phyloP scores from a whole-genome alignment of 2,113 vertebrate genomes.

The Ramphastos sulfuratus region DNA sequence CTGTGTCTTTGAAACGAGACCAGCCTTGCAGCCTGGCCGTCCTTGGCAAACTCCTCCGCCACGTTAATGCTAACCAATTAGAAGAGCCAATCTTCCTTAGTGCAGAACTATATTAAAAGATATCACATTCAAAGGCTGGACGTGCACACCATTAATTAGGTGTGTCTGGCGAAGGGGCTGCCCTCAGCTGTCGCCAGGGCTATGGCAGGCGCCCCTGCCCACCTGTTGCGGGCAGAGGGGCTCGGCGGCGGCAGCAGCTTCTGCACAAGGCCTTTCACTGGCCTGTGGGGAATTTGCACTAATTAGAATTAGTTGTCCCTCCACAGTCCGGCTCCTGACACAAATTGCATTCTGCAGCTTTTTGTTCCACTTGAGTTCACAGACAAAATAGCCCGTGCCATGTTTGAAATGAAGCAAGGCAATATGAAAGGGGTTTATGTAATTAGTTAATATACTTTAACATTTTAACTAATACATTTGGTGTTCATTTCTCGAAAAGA shows the following conservation, averaged over 20 bases:
- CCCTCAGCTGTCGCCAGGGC: constrained; percentile 77
- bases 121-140: constrained; percentile 75
- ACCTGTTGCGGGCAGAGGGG: constrained; percentile 80
- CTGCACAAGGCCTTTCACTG: constrained; percentile 69
- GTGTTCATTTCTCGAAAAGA: constrained; percentile 61
- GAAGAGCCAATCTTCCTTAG: constrained; percentile 70
- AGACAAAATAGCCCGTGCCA: constrained; percentile 83
- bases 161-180: constrained; percentile 74
- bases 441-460: constrained; percentile 83
- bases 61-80: constrained; percentile 80
- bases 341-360: constrained; percentile 88
- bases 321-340: constrained; percentile 83
- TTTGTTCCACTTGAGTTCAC: constrained; percentile 88
- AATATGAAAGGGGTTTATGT: constrained; percentile 83
- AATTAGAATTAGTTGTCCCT: constrained; percentile 90
- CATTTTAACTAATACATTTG: constrained; percentile 79
- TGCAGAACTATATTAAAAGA: constrained; percentile 73
- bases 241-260: constrained; percentile 66
- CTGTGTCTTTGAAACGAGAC: constrained; percentile 34
- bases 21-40: constrained; percentile 2
- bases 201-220: constrained; percentile 68
- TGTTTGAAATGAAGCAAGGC: constrained; percentile 86
- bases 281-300: constrained; percentile 82
- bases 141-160: constrained; percentile 75
- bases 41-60: constrained; percentile 64